Evolutionary conservation across 1,140 invertebrate genomes (phyloP).

Genomic region (Zaprionus davidi): DNA sequence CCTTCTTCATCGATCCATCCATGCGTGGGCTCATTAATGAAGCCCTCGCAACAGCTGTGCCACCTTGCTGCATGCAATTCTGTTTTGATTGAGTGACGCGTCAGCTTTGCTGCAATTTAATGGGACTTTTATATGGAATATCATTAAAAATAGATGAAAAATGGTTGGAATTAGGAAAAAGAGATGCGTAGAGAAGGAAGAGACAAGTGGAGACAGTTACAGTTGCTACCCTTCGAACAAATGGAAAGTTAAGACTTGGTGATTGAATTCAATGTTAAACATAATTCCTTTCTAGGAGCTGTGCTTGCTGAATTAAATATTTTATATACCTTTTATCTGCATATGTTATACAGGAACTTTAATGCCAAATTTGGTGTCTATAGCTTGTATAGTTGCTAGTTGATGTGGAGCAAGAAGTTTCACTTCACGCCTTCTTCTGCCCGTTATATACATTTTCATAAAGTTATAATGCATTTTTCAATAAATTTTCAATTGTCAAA

Average conservation of each 20-base stretch:
- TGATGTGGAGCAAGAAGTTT: not conserved
- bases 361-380: not conserved
- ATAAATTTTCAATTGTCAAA: no score
- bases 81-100: not conserved
- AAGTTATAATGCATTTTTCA: not conserved
- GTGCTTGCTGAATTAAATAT: not conserved
- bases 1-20: not conserved
- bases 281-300: no score
- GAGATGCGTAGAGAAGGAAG: no score
- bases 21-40: conserved; percentile 28
- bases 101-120: no score
- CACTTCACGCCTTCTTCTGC: not conserved
- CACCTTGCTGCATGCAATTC: not conserved
- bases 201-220: not conserved
- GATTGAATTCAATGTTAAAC: no score
- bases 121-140: not conserved
- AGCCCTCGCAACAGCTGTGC: conserved; percentile 34
- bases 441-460: not conserved
- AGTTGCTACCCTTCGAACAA: no score
- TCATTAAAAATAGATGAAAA: not conserved
- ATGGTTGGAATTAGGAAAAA: not conserved
- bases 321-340: not conserved
- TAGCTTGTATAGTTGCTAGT: not conserved
- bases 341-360: not conserved
- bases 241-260: no score